Evolutionary conservation across 2,888 invertebrate species (phyloP).

Genomic region (Drosophila borborema): DNA sequence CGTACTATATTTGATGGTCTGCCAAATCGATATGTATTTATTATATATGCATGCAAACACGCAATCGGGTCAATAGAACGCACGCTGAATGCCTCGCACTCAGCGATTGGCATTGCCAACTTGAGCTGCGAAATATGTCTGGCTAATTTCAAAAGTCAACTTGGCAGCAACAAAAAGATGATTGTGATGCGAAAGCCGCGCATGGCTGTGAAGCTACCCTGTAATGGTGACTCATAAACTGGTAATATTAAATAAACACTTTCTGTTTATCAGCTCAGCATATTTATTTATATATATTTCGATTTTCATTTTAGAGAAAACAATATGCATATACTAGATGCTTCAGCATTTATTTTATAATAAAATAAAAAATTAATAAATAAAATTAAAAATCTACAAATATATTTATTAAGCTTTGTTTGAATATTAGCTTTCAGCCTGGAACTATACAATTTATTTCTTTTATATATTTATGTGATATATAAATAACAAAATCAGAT

Average conservation of each 20-base stretch:
- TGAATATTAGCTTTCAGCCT: no score
- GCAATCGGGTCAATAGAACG: slow-evolving; percentile 75
- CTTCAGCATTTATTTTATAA: no score
- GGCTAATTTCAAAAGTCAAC: slow-evolving; percentile 74
- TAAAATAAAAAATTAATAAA: no score
- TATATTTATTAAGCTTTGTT: no score
- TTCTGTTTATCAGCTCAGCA: neutral
- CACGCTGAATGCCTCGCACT: slow-evolving; percentile 33
- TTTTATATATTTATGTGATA: no score
- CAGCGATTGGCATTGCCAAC: slow-evolving; percentile 26
- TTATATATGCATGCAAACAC: slow-evolving; percentile 42
- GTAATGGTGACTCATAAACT: neutral
- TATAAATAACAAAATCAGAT: no score
- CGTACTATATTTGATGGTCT: slow-evolving; percentile 13
- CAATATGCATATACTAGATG: no score
- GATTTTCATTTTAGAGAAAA: no score
- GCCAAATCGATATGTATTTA: slow-evolving; percentile 40
- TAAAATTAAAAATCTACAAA: no score
- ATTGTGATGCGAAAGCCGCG: neutral
- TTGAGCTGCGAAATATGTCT: slow-evolving; percentile 51
- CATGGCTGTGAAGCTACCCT: neutral
- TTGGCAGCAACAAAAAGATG: slow-evolving; percentile 16
- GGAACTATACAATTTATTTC: no score
- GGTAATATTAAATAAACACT: neutral
- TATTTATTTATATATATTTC: no score